These are phyloP conservation scores for Magallana gigas DNA, from an alignment of 1,140 invertebrate species.

Conservation along the genomic window DNA sequence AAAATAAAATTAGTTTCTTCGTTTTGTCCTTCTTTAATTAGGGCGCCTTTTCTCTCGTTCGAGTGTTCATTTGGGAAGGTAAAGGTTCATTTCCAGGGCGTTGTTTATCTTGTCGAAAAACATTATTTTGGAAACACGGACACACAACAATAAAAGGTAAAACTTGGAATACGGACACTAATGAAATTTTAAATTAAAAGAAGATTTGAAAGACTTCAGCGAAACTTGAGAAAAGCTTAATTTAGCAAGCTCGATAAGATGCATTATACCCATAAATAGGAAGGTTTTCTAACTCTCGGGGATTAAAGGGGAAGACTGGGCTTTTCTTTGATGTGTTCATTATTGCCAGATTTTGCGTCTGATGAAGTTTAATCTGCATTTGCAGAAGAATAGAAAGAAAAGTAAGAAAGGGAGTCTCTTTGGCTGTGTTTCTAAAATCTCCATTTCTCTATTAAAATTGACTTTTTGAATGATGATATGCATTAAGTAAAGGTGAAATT, in stretches of 20 bases:
- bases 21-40: background rate
- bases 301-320: constrained; percentile 1
- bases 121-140: constrained; percentile 37
- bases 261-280: constrained; percentile 19
- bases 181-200: constrained; percentile 30
- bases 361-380: background rate
- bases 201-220: constrained; percentile 25
- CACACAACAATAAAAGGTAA: constrained; percentile 28
- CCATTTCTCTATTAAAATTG: no score
- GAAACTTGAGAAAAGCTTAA: constrained; percentile 32
- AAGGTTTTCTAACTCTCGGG: background rate
- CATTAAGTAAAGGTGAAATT: no score
- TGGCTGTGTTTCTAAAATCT: no score
- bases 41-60: background rate
- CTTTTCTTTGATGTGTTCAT: constrained; percentile 21
- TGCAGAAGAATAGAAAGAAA: background rate
- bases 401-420: no score
- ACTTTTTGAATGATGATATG: no score
- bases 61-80: constrained; percentile 20
- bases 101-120: constrained; percentile 31
- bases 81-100: constrained; percentile 22
- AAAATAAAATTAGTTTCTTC: constrained; percentile 18
- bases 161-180: constrained; percentile 1
- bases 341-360: background rate
- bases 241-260: constrained; percentile 33